Evolutionary conservation across 2,888 invertebrate genomes (phyloP), one percentile per base, ranked within the genome.

Genomic region (Standfussiana lucernea): DNA sequence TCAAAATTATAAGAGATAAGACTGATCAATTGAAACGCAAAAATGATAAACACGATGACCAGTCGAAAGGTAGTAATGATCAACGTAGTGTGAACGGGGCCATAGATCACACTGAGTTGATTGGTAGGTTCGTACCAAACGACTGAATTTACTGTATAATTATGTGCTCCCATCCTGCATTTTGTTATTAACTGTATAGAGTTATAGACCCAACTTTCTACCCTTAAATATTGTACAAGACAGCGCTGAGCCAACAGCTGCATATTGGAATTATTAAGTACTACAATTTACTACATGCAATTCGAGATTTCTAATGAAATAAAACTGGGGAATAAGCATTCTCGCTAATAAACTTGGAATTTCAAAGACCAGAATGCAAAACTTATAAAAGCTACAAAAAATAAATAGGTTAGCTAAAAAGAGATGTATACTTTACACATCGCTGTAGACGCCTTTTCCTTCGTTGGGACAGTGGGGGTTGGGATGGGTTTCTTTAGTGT

Each of bases 401-500:
- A 74, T 85, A 76, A 64, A 77, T 77, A 86, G 66, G 62, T 80
- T 89, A 83, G 80, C 65, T 84, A 83, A 83, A 88, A 90, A 89
- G 77, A 84, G 84, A 79, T 85, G 76, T 93, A 96, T 96, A 96
- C 96, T 93, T 96, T 96, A 96, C 96, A 96, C 95, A 91, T 94
- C 90, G 88, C 86, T 92, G 94, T 53, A 83, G 95, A 87, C 83
- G 95, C 95, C 95, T 89, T 89, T 86, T 90, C 86, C 86, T 90
- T 89, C 86, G 89, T 86, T 88, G 88, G 86, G 88, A 86, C 13
- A 40, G 13, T 24, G 79, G 82, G 82, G 83, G 61, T 71, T 47
- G 85, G 86, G 89, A 86, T 79, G 77, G 84, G 81, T 72, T 78
- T 75, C 80, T 75, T 80, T 71, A 87, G 77, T 82, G 75, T 85